Evolutionary conservation across 2,888 invertebrate species (phyloP), one percentile per base, ranked within the genome.

Genomic region (Coronaproctus castanopsis): DNA sequence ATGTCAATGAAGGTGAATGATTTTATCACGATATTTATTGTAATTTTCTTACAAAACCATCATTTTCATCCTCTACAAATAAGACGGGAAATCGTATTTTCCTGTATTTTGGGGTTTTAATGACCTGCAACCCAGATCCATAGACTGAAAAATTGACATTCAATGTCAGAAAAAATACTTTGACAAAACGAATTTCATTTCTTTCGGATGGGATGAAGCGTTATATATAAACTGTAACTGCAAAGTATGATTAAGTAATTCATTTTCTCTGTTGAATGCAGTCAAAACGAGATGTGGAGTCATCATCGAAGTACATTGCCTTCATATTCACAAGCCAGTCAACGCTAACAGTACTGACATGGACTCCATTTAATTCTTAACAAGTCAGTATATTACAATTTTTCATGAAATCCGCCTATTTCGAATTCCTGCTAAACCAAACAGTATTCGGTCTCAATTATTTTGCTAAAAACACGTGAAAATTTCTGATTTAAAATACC

Each of bases 21-120:
- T 36, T 36, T 36, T 36, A 8, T 64, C 64, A 63, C 21, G 59
- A 62, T 50, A 63, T 64, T 62, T 52, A 60, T 52, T 51, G 52
- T 62, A 36, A 60, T 36, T 55, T 60, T 60, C 48, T 62, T 62
- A 36, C 36, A 36, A 14, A 36, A 36, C 14, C 14, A 5, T 36
- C 36, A 36, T 36, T 36, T 36, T 36, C 36, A 36, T 36, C 36
- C 36, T 36, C 36, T 36, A 8, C 36, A 14, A 36, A 14, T 36
- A 36, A 36, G 36, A 14, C 14, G 36, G 8, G 36, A 36, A 36
- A 14, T 14, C 5, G 36, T 14, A 36, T 36, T 36, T 36, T 36
- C 14, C 36, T 36, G 36, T 36, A 36, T 36, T 36, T 36, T 36
- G 5, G 36, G n/a, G n/a, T n/a, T 36, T 36, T 36, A 36, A 36